Base-by-base conservation (phyloP, 2,888 invertebrate genomes). In the Acrocyrtus sp. region DNA sequence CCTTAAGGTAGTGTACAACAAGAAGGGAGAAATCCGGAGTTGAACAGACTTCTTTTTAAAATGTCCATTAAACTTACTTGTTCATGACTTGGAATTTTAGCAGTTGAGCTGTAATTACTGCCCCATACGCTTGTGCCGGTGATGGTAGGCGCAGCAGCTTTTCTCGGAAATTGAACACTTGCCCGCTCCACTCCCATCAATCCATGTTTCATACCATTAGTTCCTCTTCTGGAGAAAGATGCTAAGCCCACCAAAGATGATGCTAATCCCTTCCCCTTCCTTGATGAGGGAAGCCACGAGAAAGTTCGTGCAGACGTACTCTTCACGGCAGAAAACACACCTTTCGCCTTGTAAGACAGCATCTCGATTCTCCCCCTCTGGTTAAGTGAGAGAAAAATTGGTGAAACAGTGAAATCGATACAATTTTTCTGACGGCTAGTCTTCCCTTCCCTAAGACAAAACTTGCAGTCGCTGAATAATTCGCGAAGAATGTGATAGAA, bases 171-270 rank as follows among this genome's bases (percentile, higher is more conserved):
- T 57, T 41, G 26, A 34, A 70, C 70, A 27, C 70, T 70, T 29
- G 70, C 70, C 47, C 57, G 41, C 48, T 70, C 63, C 10, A 12
- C 56, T 19, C 56, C 56, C 61, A 69, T 61, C 10, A 69, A 47
- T 15, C 70, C 63, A 57, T 70, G 70, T 45, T 70, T 62, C 45
- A 47, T 34, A 27, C 45, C 63, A 62, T 70, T 70, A 15, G 57
- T 63, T 29, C 70, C 70, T 5, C 57, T 51, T 43, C 70, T 41
- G 15, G 70, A 63, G 34, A 63, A 70, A n/a, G 56, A 63, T 5
- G 63, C 57, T 43, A 63, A 22, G 10, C 50, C 70, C 21, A 63
- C 63, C 6, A 48, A 24, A 27, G 70, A 63, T 39, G 61, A 48
- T 8, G 24, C 19, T 26, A 22, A 51, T 22, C 22, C 26, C 2